Conservation (phyloP, 2,113 vertebrate species). For the Pavo muticus region DNA sequence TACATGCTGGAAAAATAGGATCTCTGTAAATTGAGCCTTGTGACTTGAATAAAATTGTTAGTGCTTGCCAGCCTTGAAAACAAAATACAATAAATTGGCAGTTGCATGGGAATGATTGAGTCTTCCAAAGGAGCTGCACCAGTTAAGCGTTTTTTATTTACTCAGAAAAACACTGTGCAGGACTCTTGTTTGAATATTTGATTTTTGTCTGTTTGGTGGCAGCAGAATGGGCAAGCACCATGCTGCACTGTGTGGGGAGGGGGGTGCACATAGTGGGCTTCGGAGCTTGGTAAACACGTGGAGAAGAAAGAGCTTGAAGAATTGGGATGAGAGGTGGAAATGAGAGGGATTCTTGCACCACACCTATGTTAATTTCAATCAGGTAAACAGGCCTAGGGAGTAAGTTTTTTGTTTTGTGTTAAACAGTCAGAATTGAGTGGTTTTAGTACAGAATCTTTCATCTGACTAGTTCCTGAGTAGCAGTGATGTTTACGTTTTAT, state of each 20-base stretch:
- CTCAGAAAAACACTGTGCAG: neutral
- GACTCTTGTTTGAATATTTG: neutral
- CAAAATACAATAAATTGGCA: neutral
- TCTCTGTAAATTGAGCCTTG: neutral
- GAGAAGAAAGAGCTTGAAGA: neutral
- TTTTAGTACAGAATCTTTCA: neutral
- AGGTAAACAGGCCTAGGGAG: neutral
- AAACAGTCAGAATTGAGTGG: neutral
- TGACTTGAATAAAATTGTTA: neutral
- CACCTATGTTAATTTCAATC: neutral
- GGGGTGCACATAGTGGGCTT: accelerated
- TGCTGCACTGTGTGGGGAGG: neutral
- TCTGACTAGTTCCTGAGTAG: neutral
- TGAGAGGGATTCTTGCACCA: neutral
- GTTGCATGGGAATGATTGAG: neutral
- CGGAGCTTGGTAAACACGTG: neutral
- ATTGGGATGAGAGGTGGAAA: neutral
- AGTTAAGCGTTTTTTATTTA: neutral
- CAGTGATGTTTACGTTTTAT: neutral
- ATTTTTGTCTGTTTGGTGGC: neutral
- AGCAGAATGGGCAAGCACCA: neutral
- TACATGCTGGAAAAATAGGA: neutral
- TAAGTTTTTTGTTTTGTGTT: neutral
- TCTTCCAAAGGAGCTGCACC: neutral
- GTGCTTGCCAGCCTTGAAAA: neutral